Evolutionary conservation across 1,140 invertebrate species (phyloP).

Genomic region (Zaprionus kolodkinae): DNA sequence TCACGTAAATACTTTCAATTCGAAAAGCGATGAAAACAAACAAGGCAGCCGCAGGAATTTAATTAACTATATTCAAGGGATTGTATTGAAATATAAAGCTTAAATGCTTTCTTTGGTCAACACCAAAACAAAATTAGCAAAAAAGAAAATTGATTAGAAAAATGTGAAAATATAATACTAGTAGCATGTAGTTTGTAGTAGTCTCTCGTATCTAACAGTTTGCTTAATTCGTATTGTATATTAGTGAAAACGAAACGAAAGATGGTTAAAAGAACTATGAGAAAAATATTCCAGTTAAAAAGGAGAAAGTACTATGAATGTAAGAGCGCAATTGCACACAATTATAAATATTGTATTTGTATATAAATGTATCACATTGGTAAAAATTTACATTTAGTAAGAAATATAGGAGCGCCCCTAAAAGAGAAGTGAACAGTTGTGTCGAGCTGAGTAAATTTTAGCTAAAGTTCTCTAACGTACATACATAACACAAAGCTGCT

Average conservation of each 20-base stretch:
- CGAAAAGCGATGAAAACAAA: slow-evolving; percentile 8
- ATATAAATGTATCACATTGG: slow-evolving; percentile 78
- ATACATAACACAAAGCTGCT: slow-evolving; percentile 35
- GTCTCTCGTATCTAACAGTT: slow-evolving; percentile 47
- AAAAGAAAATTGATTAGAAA: slow-evolving; percentile 61
- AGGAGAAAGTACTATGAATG: slow-evolving; percentile 44
- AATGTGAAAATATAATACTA: slow-evolving; percentile 57
- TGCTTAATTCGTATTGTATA: slow-evolving; percentile 66
- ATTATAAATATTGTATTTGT: slow-evolving; percentile 65
- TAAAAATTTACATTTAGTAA: slow-evolving; percentile 55
- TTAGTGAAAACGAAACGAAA: slow-evolving; percentile 49
- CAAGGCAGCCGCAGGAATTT: slow-evolving; percentile 50
- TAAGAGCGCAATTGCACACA: slow-evolving; percentile 51
- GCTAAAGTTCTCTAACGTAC: slow-evolving; percentile 11
- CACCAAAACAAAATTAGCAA: slow-evolving; percentile 55
- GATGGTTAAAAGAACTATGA: slow-evolving; percentile 11
- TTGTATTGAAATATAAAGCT: slow-evolving; percentile 51
- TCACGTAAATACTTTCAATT: slow-evolving; percentile 30
- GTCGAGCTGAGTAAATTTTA: slow-evolving; percentile 19
- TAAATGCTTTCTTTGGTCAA: slow-evolving; percentile 52
- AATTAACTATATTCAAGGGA: slow-evolving; percentile 51
- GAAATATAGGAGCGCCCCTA: slow-evolving; percentile 24
- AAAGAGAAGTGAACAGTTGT: slow-evolving; percentile 14
- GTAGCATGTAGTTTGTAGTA: slow-evolving; percentile 60
- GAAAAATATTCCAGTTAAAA: slow-evolving; percentile 55